Base-by-base conservation (phyloP, 2,113 vertebrate genomes). In the Heterochromis multidens region DNA sequence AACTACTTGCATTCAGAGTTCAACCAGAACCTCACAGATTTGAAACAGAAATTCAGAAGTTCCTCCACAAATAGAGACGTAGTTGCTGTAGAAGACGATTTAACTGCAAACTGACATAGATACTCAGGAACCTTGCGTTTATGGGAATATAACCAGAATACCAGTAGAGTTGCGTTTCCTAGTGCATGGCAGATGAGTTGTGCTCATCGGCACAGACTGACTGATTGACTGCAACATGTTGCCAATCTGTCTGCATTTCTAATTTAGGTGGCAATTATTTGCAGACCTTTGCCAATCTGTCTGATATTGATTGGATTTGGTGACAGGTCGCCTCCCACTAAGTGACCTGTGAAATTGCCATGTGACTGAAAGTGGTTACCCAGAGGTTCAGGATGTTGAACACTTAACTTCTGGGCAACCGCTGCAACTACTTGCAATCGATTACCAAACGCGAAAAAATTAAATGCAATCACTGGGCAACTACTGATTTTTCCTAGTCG, bases 151-250 rank as follows among this genome's bases (percentile, higher is more conserved):
- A 70, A 27, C 37, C 37, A 67, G n/a, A 43, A 14, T 25, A 67
- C n/a, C 25, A 17, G 63, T 27, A 43, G 63, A 70, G 3, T 46
- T 46, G 4, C 46, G 37, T 23, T 4, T 14, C 0, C 8, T 27
- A 17, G 37, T 46, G 0, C 0, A 46, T 46, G 37, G 14, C 23
- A 27, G n/a, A 67, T 7, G 17, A 70, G 37, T 40, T 43, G 49
- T 7, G 52, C 52, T 21, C 19, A 21, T 9, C 2, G 63, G 43
- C 1, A 0, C 63, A 46, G 0, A 25, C 23, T 23, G 11, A 65
- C 0, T 16, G n/a, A 17, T 8, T 65, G 35, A 65, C 1, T 70
- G 16, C 27, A 49, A 72, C 9, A 43, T 0, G 27, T 49, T 46
- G 43, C 13, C 43, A 46, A 2, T 4, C 43, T 72, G 40, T 72